phyloP scores from a whole-genome alignment of 2,888 invertebrate species.

The Seira sanloemensis region DNA sequence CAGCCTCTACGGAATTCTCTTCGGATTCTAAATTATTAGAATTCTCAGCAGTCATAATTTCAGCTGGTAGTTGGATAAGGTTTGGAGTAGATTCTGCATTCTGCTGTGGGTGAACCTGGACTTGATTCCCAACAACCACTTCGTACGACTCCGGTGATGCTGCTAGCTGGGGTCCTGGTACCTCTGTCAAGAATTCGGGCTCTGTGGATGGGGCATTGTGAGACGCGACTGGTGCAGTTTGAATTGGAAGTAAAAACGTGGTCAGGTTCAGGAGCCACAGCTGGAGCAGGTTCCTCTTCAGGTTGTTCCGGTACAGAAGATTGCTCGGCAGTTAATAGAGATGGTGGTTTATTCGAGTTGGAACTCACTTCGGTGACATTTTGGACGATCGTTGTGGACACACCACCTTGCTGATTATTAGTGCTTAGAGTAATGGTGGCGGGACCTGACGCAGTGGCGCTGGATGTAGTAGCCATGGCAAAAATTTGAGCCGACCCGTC shows the following conservation, averaged over 20 bases:
- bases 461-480: not conserved
- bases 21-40: no score
- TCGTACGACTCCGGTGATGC: no score
- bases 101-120: not conserved
- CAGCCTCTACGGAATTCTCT: not conserved
- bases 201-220: not conserved
- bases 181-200: not conserved
- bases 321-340: not conserved
- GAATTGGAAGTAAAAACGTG: not conserved
- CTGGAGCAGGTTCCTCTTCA: not conserved
- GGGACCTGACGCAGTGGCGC: not conserved
- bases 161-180: not conserved
- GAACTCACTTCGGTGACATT: not conserved
- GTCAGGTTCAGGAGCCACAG: no score
- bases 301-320: not conserved
- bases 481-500: not conserved
- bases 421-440: not conserved
- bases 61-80: no score
- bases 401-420: not conserved
- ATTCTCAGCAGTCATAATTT: no score
- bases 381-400: not conserved
- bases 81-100: no score
- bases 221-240: not conserved
- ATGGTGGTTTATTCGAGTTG: not conserved
- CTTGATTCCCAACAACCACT: no score